Evolutionary conservation across 2,797 vertebrate genomes (phyloP), one percentile per base, ranked within the genome.

Genomic region (Loris lydekkerianus): DNA sequence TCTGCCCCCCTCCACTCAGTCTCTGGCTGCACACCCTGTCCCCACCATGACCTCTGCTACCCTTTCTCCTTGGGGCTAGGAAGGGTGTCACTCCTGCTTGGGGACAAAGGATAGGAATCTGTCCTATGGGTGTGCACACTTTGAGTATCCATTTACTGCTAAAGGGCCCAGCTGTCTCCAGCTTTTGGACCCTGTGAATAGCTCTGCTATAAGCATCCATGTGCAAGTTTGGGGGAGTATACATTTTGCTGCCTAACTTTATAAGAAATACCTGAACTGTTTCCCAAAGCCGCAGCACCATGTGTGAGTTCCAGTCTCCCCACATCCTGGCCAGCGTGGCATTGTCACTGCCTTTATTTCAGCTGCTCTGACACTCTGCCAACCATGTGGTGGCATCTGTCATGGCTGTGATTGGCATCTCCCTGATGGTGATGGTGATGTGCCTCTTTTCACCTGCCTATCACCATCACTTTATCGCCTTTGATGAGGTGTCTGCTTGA

Each of bases 331-430:
- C 21, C 23, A 13, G 65, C 18, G 2, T 1, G 0, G 2, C 3
- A 31, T 8, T 27, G 23, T 9, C 56, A 7, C 43, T 43, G 49
- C 2, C 10, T 31, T 56, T 20, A 11, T 2, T 15, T 53, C 10
- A 31, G 49, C 60, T 4, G 0, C 10, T 53, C 40, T 40, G 40
- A 40, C 40, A 40, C 40, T 40, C 40, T 40, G 40, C 3, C 40
- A 5, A 40, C 5, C 40, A 5, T 1, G 29, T 0, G 3, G 27
- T 0, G 15, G 9, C 3, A 1, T 10, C 70, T 1, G 1, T 20
- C 27, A 10, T 1, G 60, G 53, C 10, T 60, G 34, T 21, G 34
- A 25, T 27, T 1, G 10, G 7, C 2, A 13, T 27, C 46, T 49
- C 27, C 43, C 67, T 4, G 0, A 6, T 1, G 23, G 56, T 65